phyloP scores from a whole-genome alignment of 2,888 invertebrate species.

The Empis livida region DNA sequence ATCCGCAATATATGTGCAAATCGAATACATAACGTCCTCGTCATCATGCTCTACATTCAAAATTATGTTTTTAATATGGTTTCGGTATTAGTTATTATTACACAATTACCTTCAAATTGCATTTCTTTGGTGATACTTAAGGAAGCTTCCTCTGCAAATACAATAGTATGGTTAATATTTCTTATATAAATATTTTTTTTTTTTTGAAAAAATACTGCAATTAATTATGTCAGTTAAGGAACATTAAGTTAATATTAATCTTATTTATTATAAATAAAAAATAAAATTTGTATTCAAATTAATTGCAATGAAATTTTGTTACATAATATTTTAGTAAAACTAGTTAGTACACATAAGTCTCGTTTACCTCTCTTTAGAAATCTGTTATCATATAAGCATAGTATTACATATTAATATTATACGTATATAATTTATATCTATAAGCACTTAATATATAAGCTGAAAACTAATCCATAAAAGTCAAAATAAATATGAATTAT shows the following conservation, averaged over 20 bases:
- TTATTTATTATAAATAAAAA: too few relatives aligned
- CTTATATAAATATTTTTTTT: too few relatives aligned
- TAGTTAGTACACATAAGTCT: slow-evolving; percentile 2
- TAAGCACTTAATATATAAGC: neutral
- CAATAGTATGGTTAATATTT: neutral
- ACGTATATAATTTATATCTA: neutral
- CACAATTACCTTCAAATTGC: slow-evolving; percentile 40
- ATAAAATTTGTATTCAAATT: neutral
- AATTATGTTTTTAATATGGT: neutral
- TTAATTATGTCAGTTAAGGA: too few relatives aligned
- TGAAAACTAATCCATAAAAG: neutral
- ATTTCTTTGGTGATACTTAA: slow-evolving; percentile 57
- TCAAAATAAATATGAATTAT: neutral
- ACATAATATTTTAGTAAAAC: neutral
- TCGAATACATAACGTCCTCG: slow-evolving; percentile 69
- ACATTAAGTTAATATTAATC: too few relatives aligned
- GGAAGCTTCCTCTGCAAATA: slow-evolving; percentile 52
- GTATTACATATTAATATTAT: slow-evolving; percentile 7
- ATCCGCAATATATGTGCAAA: slow-evolving; percentile 75
- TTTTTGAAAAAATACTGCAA: too few relatives aligned
- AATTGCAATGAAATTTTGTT: neutral
- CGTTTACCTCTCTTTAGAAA: slow-evolving; percentile 29
- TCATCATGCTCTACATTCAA: slow-evolving; percentile 34
- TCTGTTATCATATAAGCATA: slow-evolving; percentile 37
- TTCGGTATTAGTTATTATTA: neutral